A percentile compares a stretch with the other conserved stretches of the same genome.
phyloP scores from a whole-genome alignment of 2,113 vertebrate species.

The Coptodon bakossiorum region DNA sequence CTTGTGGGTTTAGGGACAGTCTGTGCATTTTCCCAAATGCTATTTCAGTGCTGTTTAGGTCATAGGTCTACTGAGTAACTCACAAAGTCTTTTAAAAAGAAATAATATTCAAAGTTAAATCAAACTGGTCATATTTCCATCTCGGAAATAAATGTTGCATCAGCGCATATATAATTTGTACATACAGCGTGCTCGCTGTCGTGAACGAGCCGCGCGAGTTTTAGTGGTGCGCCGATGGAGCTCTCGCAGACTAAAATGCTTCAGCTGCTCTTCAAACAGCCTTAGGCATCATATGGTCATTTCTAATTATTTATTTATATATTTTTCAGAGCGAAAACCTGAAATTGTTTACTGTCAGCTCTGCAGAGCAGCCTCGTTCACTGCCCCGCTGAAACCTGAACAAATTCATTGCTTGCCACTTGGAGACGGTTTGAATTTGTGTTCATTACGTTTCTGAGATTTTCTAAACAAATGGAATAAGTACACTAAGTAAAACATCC shows the following conservation, averaged over 20 bases:
- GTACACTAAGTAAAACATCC: neutral
- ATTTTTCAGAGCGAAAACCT: neutral
- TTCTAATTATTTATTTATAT: neutral
- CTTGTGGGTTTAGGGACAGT: neutral
- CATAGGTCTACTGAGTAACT: neutral
- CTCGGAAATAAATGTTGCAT: neutral
- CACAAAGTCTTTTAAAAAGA: neutral
- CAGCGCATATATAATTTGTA: neutral
- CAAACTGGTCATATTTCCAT: neutral
- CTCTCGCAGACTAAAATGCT: constrained; percentile 1
- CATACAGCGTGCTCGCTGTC: neutral
- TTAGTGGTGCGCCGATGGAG: neutral
- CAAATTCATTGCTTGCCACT: neutral
- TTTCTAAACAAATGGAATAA: constrained; percentile 27
- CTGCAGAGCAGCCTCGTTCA: neutral
- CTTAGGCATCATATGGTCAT: neutral
- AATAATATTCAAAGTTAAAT: neutral
- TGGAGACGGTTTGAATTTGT: constrained; percentile 9
- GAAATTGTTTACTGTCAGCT: constrained; percentile 7
- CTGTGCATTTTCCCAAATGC: neutral
- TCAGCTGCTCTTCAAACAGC: constrained; percentile 25
- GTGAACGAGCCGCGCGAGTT: neutral
- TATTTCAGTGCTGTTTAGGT: neutral
- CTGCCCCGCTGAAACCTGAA: constrained; percentile 4
- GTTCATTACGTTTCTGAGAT: constrained; percentile 2